Percentiles rank a stretch among this genome's conserved stretches.
Evolutionary conservation across 2,797 vertebrate species (phyloP).

Genomic region (Decapterus maruadsi): DNA sequence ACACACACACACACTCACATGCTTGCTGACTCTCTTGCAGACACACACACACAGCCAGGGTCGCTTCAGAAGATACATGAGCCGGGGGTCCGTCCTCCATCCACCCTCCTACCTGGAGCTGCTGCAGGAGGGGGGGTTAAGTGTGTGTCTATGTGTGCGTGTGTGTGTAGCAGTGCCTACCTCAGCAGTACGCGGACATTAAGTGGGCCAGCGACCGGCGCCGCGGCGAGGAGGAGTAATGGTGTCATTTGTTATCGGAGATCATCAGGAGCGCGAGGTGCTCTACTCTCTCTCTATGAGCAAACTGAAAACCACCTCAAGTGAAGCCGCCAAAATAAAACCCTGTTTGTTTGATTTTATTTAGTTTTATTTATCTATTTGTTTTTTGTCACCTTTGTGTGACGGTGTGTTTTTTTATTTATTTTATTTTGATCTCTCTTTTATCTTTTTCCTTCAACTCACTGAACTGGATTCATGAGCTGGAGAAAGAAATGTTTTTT

Average conservation of each 20-base stretch:
- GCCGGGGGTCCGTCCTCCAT: slow-evolving; percentile 12
- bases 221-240: slow-evolving; percentile 69
- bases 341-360: not conserved
- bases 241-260: slow-evolving; percentile 77
- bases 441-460: not conserved
- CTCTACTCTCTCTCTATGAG: not conserved
- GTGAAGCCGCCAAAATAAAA: not conserved
- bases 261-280: slow-evolving; percentile 39
- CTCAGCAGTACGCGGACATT: slow-evolving; percentile 74
- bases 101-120: slow-evolving; percentile 25
- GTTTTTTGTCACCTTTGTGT: not conserved
- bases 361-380: not conserved
- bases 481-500: not conserved
- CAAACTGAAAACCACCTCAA: not conserved
- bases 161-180: slow-evolving; percentile 52
- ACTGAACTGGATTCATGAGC: slow-evolving; percentile 5
- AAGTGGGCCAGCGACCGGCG: slow-evolving; percentile 78
- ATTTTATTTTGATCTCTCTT: not conserved
- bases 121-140: not conserved
- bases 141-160: not conserved
- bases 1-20: too few relatives aligned
- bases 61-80: slow-evolving; percentile 64
- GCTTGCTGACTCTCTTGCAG: not conserved
- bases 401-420: not conserved
- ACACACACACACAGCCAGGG: slow-evolving; percentile 2